Base-by-base conservation (phyloP, 2,113 vertebrate species). In the Diphyllodes magnificus region DNA sequence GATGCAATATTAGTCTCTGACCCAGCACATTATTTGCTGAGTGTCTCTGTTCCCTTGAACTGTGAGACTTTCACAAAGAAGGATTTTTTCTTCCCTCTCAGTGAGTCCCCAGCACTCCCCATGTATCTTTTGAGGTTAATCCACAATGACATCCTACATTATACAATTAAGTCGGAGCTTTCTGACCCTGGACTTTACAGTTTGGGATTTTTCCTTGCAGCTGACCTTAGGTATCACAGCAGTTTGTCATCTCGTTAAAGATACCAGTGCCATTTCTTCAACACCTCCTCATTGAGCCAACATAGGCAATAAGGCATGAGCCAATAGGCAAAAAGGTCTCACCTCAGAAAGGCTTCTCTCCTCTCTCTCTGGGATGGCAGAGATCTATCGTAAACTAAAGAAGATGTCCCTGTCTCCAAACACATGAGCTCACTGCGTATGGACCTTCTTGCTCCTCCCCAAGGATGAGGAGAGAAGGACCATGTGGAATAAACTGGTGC, bases 1-100 rank as follows among this genome's bases (percentile, higher is more conserved):
- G 76, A 78, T 68, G 59, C 51, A 77, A 59, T 68, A 93, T 88
- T 95, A 95, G 72, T 86, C 56, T 88, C 91, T 97, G 86, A 92
- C 69, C 72, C 72, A 68, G 64, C 45, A 61, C 28, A 70, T 90
- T 88, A 82, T 73, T 83, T 77, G 86, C 64, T 77, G 76, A 80
- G 66, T 65, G 24, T 33, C 14, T 61, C n/a, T 70, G 24, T 81
- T 93, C 72, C 39, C 44, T 85, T 66, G 35, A 78, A 76, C 60
- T 73, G 31, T 42, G 53, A 86, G 64, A 44, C 10, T 54, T 82
- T 66, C 30, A 59, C 30, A 65, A 82, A 63, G 10, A 69, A 12
- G 6, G 9, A 13, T 42, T 49, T 89, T 81, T 64, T 8, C 19
- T 84, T 78, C 35, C 22, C 21, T 75, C 64, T 70, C n/a, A 50